phyloP scores from a whole-genome alignment of 2,888 invertebrate species.

The Acanthosepion lycidas region DNA sequence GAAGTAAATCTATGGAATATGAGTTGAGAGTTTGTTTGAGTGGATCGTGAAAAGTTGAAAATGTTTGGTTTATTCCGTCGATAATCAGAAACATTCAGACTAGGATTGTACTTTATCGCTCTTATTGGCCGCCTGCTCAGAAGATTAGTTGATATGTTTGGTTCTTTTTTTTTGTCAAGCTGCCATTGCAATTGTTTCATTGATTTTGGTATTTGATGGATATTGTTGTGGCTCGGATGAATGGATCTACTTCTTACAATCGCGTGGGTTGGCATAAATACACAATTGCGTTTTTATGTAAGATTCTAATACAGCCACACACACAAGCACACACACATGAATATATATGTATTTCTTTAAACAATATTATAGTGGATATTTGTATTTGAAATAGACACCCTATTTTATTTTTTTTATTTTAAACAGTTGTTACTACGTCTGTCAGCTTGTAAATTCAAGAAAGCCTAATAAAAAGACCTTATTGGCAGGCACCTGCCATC shows the following conservation, averaged over 20 bases:
- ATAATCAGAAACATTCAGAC: background rate
- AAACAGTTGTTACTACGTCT: no score
- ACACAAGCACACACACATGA: background rate
- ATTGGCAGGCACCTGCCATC: no score
- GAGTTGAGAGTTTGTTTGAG: background rate
- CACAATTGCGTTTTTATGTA: background rate
- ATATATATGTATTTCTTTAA: background rate
- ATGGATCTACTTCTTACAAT: background rate
- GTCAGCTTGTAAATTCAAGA: no score
- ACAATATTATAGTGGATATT: no score
- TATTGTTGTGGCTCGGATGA: background rate
- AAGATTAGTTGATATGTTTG: background rate
- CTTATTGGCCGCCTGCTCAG: background rate
- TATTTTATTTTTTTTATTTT: no score
- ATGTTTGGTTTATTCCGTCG: background rate
- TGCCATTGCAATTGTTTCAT: conserved; percentile 33
- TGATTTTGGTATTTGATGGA: conserved; percentile 18
- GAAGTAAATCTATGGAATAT: background rate
- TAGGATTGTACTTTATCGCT: background rate
- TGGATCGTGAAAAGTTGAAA: background rate
- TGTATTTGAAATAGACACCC: no score
- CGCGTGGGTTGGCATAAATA: background rate
- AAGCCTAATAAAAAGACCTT: no score
- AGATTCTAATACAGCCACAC: background rate
- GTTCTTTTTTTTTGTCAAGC: background rate